A percentile compares a stretch with the other conserved stretches of the same genome.
These are phyloP conservation scores for Chloroceryle inda DNA, from an alignment of 2,797 vertebrate genomes.

Conservation along the genomic window DNA sequence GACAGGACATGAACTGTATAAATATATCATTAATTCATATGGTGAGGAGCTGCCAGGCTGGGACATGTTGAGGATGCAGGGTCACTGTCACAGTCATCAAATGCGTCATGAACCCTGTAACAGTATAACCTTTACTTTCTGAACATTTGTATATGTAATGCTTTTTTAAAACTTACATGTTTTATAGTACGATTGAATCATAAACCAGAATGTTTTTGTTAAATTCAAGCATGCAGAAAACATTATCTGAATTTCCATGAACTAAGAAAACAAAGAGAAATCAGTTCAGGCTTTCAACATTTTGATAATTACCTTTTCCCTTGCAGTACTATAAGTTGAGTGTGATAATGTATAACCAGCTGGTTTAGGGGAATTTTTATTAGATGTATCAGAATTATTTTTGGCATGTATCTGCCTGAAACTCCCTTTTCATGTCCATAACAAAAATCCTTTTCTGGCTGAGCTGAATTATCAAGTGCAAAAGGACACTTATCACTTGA, in stretches of 20 bases:
- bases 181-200: constrained; percentile 34
- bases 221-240: neutral
- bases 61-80: neutral
- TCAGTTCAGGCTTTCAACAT: neutral
- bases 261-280: constrained; percentile 12
- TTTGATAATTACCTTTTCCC: constrained; percentile 49
- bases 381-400: constrained; percentile 56
- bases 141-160: neutral
- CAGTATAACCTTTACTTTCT: neutral
- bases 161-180: neutral
- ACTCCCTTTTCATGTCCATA: constrained; percentile 29
- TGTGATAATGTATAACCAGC: neutral
- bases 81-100: neutral
- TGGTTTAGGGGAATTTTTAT: constrained; percentile 20
- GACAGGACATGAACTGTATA: neutral
- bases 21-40: neutral
- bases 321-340: neutral
- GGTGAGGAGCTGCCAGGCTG: neutral
- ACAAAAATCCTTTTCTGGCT: constrained; percentile 51
- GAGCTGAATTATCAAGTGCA: constrained; percentile 19
- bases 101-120: neutral
- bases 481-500: constrained; percentile 10
- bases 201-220: constrained; percentile 26
- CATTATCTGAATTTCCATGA: constrained; percentile 34
- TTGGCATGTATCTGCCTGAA: constrained; percentile 50